Evolutionary conservation across 1,140 invertebrate genomes (phyloP).

Genomic region (Stegodyphus mimosarum): DNA sequence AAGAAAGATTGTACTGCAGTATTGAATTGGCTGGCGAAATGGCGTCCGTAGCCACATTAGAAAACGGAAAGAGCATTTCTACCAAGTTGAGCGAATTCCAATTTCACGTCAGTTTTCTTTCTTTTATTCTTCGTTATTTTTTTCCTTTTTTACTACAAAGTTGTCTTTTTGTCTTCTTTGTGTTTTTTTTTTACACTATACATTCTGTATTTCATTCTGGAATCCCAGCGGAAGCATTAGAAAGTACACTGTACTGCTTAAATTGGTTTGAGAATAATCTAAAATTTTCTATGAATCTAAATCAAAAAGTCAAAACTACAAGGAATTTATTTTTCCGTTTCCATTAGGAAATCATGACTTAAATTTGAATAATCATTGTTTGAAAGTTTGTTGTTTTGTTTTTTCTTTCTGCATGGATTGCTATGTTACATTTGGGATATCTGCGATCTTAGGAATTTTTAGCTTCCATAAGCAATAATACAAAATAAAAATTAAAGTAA

Average conservation of each 20-base stretch:
- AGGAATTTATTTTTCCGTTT: too few species aligned
- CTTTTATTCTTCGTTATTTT: neutral
- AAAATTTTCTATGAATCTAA: slow-evolving; percentile 21
- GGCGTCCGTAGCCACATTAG: slow-evolving; percentile 53
- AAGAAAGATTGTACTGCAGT: slow-evolving; percentile 17
- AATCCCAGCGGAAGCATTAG: slow-evolving; percentile 30
- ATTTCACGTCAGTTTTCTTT: slow-evolving; percentile 32
- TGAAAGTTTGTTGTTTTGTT: neutral
- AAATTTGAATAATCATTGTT: slow-evolving; percentile 11
- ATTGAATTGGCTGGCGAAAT: slow-evolving; percentile 54
- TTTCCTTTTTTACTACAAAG: neutral
- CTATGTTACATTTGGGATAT: too few species aligned
- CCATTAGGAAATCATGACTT: slow-evolving; percentile 3
- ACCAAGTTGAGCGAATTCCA: slow-evolving; percentile 59
- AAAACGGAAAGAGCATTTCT: slow-evolving; percentile 52
- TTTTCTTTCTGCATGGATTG: neutral
- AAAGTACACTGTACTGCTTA: slow-evolving; percentile 45
- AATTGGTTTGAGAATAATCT: slow-evolving; percentile 52
- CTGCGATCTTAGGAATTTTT: too few species aligned
- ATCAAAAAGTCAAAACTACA: neutral
- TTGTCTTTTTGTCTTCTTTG: slow-evolving; percentile 3
- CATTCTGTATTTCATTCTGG: neutral
- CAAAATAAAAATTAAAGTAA: too few species aligned
- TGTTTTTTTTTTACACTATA: slow-evolving; percentile 9
- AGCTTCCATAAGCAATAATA: too few species aligned